Conservation (phyloP, 2,113 vertebrate species). For the Zosterops hypoxanthus region DNA sequence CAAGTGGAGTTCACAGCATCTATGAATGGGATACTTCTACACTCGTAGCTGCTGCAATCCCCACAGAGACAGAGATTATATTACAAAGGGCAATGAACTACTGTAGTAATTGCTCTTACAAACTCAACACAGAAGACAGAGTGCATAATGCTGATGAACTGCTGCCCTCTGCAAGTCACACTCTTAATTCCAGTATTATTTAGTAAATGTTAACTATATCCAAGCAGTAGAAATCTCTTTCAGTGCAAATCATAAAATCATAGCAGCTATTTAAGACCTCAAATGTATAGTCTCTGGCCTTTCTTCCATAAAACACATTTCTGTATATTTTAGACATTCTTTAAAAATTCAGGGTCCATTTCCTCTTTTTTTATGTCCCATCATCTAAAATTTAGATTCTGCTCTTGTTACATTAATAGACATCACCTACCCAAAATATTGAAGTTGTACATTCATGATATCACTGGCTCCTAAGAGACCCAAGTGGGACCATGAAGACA, state of each 20-base stretch:
- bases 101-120: background rate
- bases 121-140: background rate
- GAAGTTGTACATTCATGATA: background rate
- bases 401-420: background rate
- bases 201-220: conserved; percentile 23
- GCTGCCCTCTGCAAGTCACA: background rate
- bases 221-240: background rate
- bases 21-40: background rate
- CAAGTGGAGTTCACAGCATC: background rate
- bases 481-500: background rate
- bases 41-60: background rate
- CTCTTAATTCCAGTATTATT: conserved; percentile 19
- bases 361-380: background rate
- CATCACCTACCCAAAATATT: background rate
- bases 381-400: background rate
- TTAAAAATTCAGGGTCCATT: background rate
- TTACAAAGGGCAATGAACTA: conserved; percentile 31
- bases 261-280: background rate
- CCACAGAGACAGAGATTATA: background rate
- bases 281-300: background rate
- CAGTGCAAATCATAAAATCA: background rate
- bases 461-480: background rate
- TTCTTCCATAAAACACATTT: background rate
- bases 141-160: background rate
- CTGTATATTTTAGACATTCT: background rate